phyloP scores from a whole-genome alignment of 2,888 invertebrate genomes.

The Hypolimnas misippus region DNA sequence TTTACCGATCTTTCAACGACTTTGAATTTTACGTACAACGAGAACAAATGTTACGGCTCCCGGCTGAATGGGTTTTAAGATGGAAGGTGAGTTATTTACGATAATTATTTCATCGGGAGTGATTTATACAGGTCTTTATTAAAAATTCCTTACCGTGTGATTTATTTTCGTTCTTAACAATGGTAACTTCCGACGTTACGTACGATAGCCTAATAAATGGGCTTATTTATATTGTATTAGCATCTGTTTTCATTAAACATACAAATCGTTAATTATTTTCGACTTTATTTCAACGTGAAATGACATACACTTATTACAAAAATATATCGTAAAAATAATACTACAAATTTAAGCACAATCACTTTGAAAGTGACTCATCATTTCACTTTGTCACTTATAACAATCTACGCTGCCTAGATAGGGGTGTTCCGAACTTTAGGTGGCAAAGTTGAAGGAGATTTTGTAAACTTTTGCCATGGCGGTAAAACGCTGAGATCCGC shows the following conservation, averaged over 20 bases:
- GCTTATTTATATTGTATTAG: conserved; percentile 1
- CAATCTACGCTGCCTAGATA: neutral
- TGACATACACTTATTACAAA: no score
- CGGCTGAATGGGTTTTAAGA: no score
- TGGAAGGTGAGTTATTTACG: no score
- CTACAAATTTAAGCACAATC: neutral
- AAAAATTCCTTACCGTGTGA: conserved; percentile 37
- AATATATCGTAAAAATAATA: no score
- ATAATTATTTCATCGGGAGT: conserved; percentile 39
- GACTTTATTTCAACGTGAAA: no score
- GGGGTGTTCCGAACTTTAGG: neutral
- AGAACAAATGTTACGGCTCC: no score
- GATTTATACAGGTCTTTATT: conserved; percentile 42
- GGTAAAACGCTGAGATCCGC: conserved; percentile 10
- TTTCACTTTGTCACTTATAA: neutral
- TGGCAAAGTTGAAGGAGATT: neutral
- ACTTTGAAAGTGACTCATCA: neutral
- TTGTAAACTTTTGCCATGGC: neutral
- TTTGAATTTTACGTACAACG: no score
- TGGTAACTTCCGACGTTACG: neutral
- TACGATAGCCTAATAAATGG: conserved; percentile 14
- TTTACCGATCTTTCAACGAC: no score
- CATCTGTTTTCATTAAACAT: neutral
- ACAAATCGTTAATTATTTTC: no score
- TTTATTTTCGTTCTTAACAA: conserved; percentile 21